Base-by-base conservation (phyloP, 2,113 vertebrate genomes). In the Perca flavescens region DNA sequence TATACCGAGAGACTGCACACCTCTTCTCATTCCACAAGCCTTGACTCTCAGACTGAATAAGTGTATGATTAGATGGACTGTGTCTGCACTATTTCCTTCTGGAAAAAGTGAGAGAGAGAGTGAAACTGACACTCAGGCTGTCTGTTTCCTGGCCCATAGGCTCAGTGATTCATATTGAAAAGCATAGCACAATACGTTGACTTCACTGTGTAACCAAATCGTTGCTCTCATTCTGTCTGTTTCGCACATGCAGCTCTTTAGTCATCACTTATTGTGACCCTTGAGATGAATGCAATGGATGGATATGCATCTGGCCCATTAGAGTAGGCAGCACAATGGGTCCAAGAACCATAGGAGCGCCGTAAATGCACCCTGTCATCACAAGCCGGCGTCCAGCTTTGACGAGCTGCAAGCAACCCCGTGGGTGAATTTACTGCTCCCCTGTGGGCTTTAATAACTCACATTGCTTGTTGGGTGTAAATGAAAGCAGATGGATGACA, bases 51-150 rank as follows among this genome's bases (percentile, higher is more conserved):
- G 90, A 82, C 65, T 80, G 92, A 86, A 84, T 34, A 68, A 77
- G 40, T 74, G 65, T 76, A 76, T 87, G 75, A 91, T 89, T 82
- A 83, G 84, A 90, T 71, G 80, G 83, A 86, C 63, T 75, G 74
- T 64, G 84, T 89, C 91, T 92, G 89, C 80, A 50, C 77, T 53
- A 43, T 85, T 94, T 91, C 91, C 90, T 87, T 83, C 82, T 90
- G 89, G 89, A 92, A 94, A 93, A 94, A 86, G 53, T 89, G 85
- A 90, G 85, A 66, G 81, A 3, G 53, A 74, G 87, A 91, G 86
- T 77, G 77, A 88, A 88, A 66, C 67, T 87, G 92, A 91, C 90
- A 89, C 77, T 85, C 77, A 77, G 83, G 74, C 89, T 89, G 86
- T 90, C 87, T 86, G 72, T 74, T 92, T 91, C 86, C 89, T 89